Conservation (phyloP, 2,113 vertebrate species). For the Urocynchramus pylzowi region DNA sequence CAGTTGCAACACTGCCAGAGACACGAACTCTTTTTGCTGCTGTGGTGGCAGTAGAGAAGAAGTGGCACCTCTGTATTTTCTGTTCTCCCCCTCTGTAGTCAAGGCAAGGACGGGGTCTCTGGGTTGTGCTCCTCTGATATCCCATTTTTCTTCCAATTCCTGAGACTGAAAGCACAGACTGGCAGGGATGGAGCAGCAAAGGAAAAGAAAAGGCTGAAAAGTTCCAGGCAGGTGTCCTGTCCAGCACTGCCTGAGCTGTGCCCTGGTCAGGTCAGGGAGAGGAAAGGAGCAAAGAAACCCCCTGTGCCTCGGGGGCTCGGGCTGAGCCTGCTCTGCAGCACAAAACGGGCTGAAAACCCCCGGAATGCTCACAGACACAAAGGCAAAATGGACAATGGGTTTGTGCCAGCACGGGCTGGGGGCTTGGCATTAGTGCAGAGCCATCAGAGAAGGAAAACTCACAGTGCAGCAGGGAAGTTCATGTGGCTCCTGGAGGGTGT, state of each 20-base stretch:
- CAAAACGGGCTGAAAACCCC: background rate
- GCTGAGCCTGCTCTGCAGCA: background rate
- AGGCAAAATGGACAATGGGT: background rate
- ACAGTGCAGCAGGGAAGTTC: rapidly evolving
- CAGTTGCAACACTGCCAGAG: rapidly evolving
- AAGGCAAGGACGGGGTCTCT: background rate
- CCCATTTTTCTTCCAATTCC: background rate
- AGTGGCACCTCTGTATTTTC: background rate
- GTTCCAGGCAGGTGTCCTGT: rapidly evolving
- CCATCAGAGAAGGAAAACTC: no score
- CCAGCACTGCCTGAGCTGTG: background rate
- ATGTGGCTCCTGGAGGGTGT: rapidly evolving
- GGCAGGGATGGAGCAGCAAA: background rate
- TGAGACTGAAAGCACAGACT: background rate
- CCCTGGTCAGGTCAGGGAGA: background rate
- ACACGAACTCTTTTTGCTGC: rapidly evolving
- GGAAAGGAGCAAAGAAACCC: background rate
- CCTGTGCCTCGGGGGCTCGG: background rate
- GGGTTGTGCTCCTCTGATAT: background rate
- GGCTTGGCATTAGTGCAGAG: background rate
- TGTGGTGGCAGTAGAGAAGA: background rate
- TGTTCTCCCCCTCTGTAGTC: background rate
- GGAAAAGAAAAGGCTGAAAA: background rate
- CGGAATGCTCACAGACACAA: rapidly evolving
- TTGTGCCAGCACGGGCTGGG: background rate